A percentile compares a stretch with the other conserved stretches of the same genome.
Evolutionary conservation across 2,888 invertebrate species (phyloP).

Genomic region (Altica lythri): DNA sequence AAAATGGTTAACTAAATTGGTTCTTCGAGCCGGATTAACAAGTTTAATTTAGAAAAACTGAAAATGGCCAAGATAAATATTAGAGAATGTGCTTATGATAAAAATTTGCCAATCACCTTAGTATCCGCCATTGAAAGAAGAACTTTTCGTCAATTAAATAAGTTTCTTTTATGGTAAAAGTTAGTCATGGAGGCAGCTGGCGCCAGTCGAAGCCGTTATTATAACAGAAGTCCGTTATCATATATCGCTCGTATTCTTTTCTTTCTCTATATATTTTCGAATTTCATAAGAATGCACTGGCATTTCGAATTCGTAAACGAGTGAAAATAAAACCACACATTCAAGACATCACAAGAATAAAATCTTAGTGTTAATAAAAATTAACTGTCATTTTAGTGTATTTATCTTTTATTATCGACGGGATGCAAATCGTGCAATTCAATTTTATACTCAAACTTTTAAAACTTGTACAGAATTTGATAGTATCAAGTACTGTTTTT

Average conservation of each 20-base stretch:
- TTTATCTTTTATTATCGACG: no score
- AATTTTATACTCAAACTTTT: no score
- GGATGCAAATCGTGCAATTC: no score
- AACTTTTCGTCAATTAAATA: conserved; percentile 37
- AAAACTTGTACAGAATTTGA: no score
- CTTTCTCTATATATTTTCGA: conserved; percentile 19
- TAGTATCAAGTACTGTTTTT: no score
- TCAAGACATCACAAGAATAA: no score
- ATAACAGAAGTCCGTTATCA: conserved; percentile 32
- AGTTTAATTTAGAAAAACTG: neutral
- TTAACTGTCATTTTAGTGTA: no score
- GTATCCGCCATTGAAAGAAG: conserved; percentile 14
- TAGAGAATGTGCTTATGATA: neutral
- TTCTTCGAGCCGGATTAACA: neutral
- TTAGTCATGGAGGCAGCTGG: conserved; percentile 34
- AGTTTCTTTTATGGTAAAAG: conserved; percentile 35
- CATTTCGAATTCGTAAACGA: conserved; percentile 5
- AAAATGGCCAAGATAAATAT: neutral
- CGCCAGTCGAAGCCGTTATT: conserved; percentile 36
- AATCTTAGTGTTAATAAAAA: no score
- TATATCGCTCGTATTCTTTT: conserved; percentile 27
- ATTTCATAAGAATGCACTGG: neutral
- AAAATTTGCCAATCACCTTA: conserved; percentile 20
- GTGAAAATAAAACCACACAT: no score
- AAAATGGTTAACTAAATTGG: neutral